Percentiles rank a stretch among this genome's conserved stretches.
phyloP scores from a whole-genome alignment of 2,797 vertebrate genomes.

The Poecile montanus region DNA sequence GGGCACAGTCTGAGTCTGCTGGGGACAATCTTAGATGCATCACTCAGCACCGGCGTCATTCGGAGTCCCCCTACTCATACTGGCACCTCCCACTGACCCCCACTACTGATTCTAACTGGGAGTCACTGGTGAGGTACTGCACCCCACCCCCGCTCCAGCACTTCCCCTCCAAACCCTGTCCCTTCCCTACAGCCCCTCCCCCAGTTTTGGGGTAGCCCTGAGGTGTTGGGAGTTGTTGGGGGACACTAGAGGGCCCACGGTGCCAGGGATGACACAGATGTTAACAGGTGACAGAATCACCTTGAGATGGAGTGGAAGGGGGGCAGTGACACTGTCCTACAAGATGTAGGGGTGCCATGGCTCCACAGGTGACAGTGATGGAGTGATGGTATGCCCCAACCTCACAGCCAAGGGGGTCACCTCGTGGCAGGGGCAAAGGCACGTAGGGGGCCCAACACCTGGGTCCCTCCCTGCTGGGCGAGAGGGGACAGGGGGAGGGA shows the following conservation, averaged over 20 bases:
- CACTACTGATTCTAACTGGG: neutral
- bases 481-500: accelerated
- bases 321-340: neutral
- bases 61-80: too few species aligned
- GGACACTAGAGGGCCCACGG: neutral
- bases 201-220: neutral
- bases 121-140: neutral
- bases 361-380: neutral
- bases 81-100: neutral
- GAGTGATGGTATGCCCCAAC: too few species aligned
- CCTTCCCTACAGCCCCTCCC: too few species aligned
- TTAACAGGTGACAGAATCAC: neutral
- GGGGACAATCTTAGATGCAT: neutral
- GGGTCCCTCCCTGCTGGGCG: too few species aligned
- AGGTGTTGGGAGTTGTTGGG: neutral
- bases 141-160: neutral
- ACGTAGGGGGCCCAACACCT: too few species aligned
- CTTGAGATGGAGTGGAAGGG: too few species aligned
- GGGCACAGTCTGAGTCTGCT: neutral
- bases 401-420: too few species aligned
- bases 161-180: neutral
- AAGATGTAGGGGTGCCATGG: neutral
- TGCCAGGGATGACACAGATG: neutral
- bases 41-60: neutral
- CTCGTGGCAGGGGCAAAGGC: neutral